These are phyloP conservation scores for Erythrocercus mccallii DNA, from an alignment of 2,113 vertebrate genomes.

Conservation along the genomic window DNA sequence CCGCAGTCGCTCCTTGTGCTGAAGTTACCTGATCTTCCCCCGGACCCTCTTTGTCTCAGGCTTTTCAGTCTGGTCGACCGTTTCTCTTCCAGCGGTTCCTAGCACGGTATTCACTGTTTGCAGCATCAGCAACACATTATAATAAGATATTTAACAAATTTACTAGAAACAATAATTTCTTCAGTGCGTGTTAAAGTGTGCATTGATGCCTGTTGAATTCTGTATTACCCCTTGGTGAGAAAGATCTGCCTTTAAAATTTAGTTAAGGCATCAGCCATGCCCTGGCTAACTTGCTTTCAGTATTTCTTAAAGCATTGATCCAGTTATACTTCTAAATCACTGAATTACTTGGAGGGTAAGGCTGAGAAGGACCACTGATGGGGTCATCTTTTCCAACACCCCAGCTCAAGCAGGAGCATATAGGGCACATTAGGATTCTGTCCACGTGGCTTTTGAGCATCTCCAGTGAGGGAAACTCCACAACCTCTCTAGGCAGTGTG, in stretches of 20 bases:
- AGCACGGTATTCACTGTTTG: rapidly evolving
- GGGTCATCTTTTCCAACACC: not conserved
- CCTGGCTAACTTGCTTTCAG: rapidly evolving
- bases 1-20: rapidly evolving
- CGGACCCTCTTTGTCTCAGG: rapidly evolving
- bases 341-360: not conserved
- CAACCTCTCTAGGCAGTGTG: not conserved
- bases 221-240: not conserved
- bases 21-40: rapidly evolving
- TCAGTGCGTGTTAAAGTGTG: rapidly evolving
- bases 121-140: not conserved
- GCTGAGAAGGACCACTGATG: no score
- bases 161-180: rapidly evolving
- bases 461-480: not conserved
- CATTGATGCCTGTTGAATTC: rapidly evolving
- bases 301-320: not conserved
- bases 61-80: no score
- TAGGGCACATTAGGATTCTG: not conserved
- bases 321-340: not conserved
- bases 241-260: not conserved
- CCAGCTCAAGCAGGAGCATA: rapidly evolving
- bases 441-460: rapidly evolving
- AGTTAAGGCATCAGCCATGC: not conserved
- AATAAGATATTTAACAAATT: no score
- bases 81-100: rapidly evolving